Conservation (phyloP, 2,797 vertebrate species). For the Mycteria americana region DNA sequence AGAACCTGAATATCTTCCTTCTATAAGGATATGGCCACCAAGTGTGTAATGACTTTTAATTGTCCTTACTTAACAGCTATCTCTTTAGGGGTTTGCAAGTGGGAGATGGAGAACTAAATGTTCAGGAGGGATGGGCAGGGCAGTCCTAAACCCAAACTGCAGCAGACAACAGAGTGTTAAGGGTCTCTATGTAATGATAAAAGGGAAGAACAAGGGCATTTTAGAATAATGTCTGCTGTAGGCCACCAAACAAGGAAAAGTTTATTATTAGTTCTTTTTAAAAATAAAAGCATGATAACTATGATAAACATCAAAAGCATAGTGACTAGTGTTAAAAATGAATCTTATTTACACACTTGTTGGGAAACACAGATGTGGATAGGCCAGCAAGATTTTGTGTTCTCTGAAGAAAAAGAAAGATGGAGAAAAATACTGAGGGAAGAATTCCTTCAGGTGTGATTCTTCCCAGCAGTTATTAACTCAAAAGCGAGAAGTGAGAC, state of each 20-base stretch:
- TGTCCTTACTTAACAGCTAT: neutral
- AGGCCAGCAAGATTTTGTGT: neutral
- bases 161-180: neutral
- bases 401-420: neutral
- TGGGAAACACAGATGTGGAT: neutral
- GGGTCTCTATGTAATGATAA: neutral
- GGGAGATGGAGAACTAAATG: neutral
- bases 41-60: neutral
- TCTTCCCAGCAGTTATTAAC: neutral
- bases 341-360: neutral
- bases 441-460: neutral
- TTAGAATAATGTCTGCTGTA: neutral
- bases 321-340: neutral
- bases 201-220: neutral
- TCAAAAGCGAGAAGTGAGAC: neutral
- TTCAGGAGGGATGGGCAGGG: neutral
- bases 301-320: neutral
- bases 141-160: neutral
- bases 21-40: neutral
- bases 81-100: neutral
- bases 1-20: neutral
- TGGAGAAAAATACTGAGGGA: neutral
- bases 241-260: neutral
- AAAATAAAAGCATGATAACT: neutral
- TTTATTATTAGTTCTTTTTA: neutral